Base-by-base conservation (phyloP, 1,140 invertebrate genomes). In the Melanaphis sacchari region DNA sequence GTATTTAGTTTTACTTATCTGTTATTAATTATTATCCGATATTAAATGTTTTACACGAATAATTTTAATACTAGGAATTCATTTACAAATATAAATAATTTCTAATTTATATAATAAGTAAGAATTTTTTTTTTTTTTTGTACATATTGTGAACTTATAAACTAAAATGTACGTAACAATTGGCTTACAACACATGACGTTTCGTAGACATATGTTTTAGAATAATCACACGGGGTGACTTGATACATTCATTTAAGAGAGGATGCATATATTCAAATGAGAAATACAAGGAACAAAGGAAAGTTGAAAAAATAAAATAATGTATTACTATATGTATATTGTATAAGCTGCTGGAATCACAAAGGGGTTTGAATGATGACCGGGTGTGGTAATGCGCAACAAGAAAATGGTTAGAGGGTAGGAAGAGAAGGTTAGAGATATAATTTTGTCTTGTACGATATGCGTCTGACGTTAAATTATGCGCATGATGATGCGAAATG, bases 391-490 rank as follows among this genome's bases (percentile, higher is more conserved):
- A 82, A 82, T 54, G 40, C 54, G 46, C 91, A 84, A 93, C 76
- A 82, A 93, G 81, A 84, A 93, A 92, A 93, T 15, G 91, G 91
- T 54, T 84, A 18, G 15, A 3, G 24, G 81, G 49, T 21, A 41
- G 21, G 24, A 38, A 36, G 46, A 38, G 81, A 24, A 46, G 91
- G 81, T 40, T 85, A 52, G 91, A 85, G 81, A 49, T 93, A 93
- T 93, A 93, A 93, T 93, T 93, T 93, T 93, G 91, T 93, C 76
- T 93, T 49, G 81, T 93, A 84, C 91, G 91, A 93, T 93, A 84
- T 93, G 91, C 76, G 76, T 52, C 91, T 93, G 91, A 93, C 91
- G 81, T 93, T 93, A 93, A 93, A 93, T 93, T 93, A 93, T 93
- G 91, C 91, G 91, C 91, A 93, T 93, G 91, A 93, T 93, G 91